Conservation (phyloP, 1,140 invertebrate genomes). For the Drosophila nikananu region DNA sequence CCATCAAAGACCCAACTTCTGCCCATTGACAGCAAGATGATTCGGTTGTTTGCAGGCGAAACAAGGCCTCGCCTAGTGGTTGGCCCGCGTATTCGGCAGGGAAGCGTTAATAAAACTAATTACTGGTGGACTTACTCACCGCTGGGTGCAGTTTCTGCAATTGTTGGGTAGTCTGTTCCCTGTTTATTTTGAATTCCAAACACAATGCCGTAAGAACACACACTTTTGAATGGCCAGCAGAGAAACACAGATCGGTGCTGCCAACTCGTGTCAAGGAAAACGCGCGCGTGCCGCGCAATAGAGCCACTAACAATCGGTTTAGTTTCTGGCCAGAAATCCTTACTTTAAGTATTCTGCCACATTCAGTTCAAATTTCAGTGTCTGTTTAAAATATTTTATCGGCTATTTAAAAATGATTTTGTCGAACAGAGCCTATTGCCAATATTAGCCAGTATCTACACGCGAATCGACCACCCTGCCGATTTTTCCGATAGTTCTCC, state of each 20-base stretch:
- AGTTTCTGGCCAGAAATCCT: not conserved
- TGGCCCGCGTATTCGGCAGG: not conserved
- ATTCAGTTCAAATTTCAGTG: not conserved
- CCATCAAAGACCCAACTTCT: not conserved
- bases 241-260: conserved; percentile 39
- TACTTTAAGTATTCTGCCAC: accelerated
- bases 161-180: conserved; percentile 7
- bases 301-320: conserved; percentile 16
- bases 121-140: conserved; percentile 23
- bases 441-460: not conserved
- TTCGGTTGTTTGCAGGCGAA: conserved; percentile 17
- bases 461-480: conserved; percentile 15
- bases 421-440: not conserved
- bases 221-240: conserved; percentile 60
- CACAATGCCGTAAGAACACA: conserved; percentile 48
- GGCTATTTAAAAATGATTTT: not conserved
- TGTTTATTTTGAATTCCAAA: conserved; percentile 41
- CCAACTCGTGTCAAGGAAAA: conserved; percentile 37
- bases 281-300: conserved; percentile 42
- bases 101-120: not conserved
- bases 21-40: conserved; percentile 8
- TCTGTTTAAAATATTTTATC: not conserved
- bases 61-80: conserved; percentile 5
- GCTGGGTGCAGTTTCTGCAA: conserved; percentile 20
- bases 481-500: conserved; percentile 22